Conservation (phyloP, 2,797 vertebrate species). For the Melanotaenia trifasciata region DNA sequence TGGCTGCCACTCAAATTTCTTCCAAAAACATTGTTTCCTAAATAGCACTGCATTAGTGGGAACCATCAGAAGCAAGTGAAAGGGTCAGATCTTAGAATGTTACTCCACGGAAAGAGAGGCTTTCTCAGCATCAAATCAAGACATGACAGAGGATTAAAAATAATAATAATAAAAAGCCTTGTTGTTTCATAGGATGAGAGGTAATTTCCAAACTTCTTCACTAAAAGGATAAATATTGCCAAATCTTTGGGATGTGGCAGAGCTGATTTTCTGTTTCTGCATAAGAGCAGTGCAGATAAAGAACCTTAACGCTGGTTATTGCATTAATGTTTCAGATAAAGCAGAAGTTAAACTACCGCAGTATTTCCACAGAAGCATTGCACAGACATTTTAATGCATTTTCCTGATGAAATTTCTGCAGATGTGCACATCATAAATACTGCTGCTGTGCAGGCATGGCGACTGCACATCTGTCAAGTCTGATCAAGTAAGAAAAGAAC, state of each 20-base stretch:
- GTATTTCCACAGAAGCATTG: no score
- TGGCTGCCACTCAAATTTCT: not conserved
- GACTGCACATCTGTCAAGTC: not conserved
- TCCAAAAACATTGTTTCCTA: not conserved
- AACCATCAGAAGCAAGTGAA: not conserved
- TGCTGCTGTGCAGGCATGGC: not conserved
- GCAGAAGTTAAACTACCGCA: not conserved
- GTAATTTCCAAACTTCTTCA: not conserved
- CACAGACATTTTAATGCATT: not conserved
- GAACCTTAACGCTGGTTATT: not conserved
- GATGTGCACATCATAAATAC: not conserved
- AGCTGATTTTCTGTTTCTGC: not conserved
- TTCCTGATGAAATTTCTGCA: not conserved
- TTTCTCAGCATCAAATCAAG: not conserved
- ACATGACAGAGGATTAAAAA: no score
- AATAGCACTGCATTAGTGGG: not conserved
- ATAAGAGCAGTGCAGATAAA: not conserved
- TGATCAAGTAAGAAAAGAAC: not conserved
- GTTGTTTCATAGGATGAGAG: not conserved
- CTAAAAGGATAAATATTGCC: not conserved
- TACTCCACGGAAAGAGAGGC: not conserved
- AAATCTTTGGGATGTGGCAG: not conserved
- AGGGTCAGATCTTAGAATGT: not conserved
- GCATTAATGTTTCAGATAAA: not conserved
- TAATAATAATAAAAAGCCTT: not conserved